These are phyloP conservation scores for Rhabdornis inornatus DNA, from an alignment of 2,113 vertebrate species.

Conservation along the genomic window DNA sequence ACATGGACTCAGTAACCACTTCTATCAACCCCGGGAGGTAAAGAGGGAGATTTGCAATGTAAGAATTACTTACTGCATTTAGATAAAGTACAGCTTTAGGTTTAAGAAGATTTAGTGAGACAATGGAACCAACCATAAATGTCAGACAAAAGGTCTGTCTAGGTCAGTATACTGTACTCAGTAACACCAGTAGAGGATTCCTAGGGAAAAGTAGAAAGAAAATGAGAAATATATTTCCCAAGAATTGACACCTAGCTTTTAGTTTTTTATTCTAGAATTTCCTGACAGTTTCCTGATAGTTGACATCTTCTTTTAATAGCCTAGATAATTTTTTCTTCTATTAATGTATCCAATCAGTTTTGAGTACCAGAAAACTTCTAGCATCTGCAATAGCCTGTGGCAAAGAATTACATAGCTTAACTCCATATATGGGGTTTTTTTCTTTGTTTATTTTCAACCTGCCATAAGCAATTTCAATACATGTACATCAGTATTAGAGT, in stretches of 20 bases:
- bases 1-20: neutral
- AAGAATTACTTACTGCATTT: neutral
- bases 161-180: neutral
- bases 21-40: neutral
- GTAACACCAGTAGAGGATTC: neutral
- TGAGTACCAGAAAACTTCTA: neutral
- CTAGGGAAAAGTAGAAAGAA: neutral
- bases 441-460: neutral
- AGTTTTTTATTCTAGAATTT: neutral
- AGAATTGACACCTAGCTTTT: neutral
- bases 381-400: neutral
- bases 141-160: neutral
- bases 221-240: neutral
- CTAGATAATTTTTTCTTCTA: neutral
- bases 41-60: neutral
- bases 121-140: neutral
- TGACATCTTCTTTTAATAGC: neutral
- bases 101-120: neutral
- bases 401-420: neutral
- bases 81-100: neutral
- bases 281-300: neutral
- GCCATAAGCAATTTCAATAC: neutral
- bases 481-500: neutral
- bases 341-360: neutral
- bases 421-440: neutral